phyloP scores from a whole-genome alignment of 2,888 invertebrate genomes.

The Temnothorax ravouxi region DNA sequence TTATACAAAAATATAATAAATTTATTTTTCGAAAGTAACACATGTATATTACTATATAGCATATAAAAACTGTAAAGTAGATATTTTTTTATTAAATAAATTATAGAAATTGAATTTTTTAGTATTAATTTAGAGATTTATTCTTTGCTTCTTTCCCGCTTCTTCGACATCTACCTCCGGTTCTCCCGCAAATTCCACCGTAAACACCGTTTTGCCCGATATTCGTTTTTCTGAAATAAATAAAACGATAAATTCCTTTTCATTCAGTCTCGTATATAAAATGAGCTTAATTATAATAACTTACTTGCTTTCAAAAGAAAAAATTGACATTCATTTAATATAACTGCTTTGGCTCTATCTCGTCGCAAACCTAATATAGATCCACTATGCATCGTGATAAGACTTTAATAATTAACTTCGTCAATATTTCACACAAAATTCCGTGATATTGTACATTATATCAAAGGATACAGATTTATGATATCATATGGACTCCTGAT shows the following conservation, averaged over 20 bases:
- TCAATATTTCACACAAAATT: background rate
- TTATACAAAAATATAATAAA: conserved; percentile 1
- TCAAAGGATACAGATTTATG: conserved; percentile 90
- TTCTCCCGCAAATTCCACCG: conserved; percentile 63
- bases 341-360: conserved; percentile 90
- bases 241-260: background rate
- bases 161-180: conserved; percentile 15
- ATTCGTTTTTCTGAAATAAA: conserved; percentile 81
- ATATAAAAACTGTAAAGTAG: background rate
- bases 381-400: conserved; percentile 86
- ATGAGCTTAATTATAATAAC: conserved; percentile 44
- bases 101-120: background rate
- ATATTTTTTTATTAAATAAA: background rate
- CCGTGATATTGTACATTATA: background rate
- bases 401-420: conserved; percentile 12
- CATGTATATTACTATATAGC: background rate
- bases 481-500: conserved; percentile 92
- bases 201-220: conserved; percentile 80
- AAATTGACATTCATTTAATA: conserved; percentile 88
- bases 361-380: conserved; percentile 91
- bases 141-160: background rate
- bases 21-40: conserved; percentile 7
- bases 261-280: background rate
- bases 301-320: conserved; percentile 90
- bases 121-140: background rate